A percentile compares a stretch with the other conserved stretches of the same genome.
These are phyloP conservation scores for Etheostoma spectabile DNA, from an alignment of 2,113 vertebrate genomes.

Conservation along the genomic window DNA sequence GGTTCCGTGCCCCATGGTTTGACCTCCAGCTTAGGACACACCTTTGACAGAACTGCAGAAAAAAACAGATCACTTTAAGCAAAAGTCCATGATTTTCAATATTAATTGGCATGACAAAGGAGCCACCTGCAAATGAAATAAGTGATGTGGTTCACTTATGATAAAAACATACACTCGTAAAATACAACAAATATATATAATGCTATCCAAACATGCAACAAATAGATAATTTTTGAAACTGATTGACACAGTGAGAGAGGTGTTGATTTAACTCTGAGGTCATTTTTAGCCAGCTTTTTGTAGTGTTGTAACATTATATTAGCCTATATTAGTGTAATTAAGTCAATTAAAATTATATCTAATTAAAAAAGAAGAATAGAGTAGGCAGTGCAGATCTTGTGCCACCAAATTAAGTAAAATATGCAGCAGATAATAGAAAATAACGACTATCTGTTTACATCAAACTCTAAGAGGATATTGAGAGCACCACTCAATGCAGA, in stretches of 20 bases:
- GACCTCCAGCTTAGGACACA: slow-evolving; percentile 21
- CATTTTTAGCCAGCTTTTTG: background rate
- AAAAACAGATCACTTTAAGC: slow-evolving; percentile 21
- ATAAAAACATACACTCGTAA: background rate
- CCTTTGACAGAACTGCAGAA: slow-evolving; percentile 47
- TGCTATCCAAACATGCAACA: background rate
- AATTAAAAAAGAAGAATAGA: background rate
- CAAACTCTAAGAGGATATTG: slow-evolving; percentile 9
- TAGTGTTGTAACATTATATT: background rate
- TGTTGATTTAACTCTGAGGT: background rate
- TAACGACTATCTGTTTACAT: slow-evolving; percentile 29
- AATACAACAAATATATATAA: background rate
- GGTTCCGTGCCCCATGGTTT: slow-evolving; percentile 67
- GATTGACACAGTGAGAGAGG: background rate
- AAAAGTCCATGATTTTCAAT: background rate
- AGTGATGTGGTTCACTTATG: background rate
- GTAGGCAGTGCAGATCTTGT: background rate
- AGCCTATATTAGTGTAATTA: background rate
- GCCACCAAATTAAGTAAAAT: background rate
- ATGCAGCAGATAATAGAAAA: slow-evolving; percentile 16
- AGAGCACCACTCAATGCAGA: slow-evolving; percentile 18
- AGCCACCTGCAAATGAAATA: slow-evolving; percentile 3
- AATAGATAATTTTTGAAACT: background rate
- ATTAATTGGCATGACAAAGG: background rate
- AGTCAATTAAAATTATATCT: background rate